A percentile compares a stretch with the other conserved stretches of the same genome.
phyloP scores from a whole-genome alignment of 1,140 invertebrate species.

The Argopecten irradians region DNA sequence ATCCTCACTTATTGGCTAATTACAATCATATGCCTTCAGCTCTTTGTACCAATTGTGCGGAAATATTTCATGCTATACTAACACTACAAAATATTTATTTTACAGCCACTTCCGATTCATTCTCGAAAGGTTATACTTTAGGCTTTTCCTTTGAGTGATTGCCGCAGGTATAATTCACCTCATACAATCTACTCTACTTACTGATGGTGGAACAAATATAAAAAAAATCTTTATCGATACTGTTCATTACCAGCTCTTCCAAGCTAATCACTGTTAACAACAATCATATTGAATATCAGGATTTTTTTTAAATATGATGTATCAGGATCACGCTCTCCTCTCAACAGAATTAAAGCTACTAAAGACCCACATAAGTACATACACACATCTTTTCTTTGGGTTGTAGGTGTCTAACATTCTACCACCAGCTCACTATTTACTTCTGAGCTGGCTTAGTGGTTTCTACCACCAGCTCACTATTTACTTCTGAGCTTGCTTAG shows the following conservation, averaged over 20 bases:
- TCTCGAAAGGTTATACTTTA: background rate
- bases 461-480: too few species aligned
- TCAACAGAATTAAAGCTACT: background rate
- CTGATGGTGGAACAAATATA: background rate
- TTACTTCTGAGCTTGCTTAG: too few species aligned
- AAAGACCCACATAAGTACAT: background rate
- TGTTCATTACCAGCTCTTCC: background rate
- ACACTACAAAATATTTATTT: conserved; percentile 11
- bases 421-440: too few species aligned
- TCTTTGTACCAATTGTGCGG: conserved; percentile 20
- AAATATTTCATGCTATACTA: background rate
- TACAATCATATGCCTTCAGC: background rate
- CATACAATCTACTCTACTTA: background rate
- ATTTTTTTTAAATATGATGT: background rate
- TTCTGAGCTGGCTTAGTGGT: too few species aligned
- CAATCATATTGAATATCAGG: background rate
- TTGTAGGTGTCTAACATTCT: too few species aligned
- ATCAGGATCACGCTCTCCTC: background rate
- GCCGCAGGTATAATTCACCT: background rate
- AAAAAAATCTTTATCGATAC: background rate
- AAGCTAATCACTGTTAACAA: background rate
- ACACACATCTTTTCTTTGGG: too few species aligned
- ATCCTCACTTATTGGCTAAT: background rate
- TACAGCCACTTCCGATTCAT: background rate
- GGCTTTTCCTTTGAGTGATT: background rate